Evolutionary conservation across 2,113 vertebrate genomes (phyloP), one percentile per base, ranked within the genome.

Genomic region (Oryzias woworae): DNA sequence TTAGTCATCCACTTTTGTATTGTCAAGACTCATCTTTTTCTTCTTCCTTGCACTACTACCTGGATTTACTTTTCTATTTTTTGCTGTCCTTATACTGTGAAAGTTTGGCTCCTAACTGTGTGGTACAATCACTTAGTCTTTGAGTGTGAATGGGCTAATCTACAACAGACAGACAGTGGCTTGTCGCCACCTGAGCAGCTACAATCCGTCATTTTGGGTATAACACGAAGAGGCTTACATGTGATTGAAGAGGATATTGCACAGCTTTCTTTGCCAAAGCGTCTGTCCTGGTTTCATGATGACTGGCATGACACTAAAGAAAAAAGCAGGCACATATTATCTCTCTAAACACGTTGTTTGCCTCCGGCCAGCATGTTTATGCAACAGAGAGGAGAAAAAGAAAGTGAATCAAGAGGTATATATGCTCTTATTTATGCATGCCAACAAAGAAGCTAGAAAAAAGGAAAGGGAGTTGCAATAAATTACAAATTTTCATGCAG

Each of bases 121-220:
- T 7, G 44, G 54, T 62, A 66, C 36, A 66, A 46, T 73, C 59
- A 42, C 46, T 45, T 45, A 47, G 45, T 50, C 28, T 4, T 20
- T 18, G 47, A 47, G 66, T 36, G 65, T 5, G 22, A 55, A 48
- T 47, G 43, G 54, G 45, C 77, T 87, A 82, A 87, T 90, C 83
- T 84, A 41, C 73, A 61, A 43, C 54, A 66, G 67, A 63, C 83
- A 89, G 76, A 76, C 73, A 66, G 64, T 53, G 64, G 70, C 80
- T 80, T 75, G 78, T 83, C 83, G 77, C 51, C 60, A 78, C 84
- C 75, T 64, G 78, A 71, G 52, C 45, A 62, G 72, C 65, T 55
- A 53, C 66, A 76, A 82, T 79, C 73, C 65, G 69, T 81, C 64
- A 80, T 78, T 78, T 81, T 58, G 74, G 74, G 68, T 79, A 70